Base-by-base conservation (phyloP, 2,888 invertebrate species). In the Polydrusus cervinus region DNA sequence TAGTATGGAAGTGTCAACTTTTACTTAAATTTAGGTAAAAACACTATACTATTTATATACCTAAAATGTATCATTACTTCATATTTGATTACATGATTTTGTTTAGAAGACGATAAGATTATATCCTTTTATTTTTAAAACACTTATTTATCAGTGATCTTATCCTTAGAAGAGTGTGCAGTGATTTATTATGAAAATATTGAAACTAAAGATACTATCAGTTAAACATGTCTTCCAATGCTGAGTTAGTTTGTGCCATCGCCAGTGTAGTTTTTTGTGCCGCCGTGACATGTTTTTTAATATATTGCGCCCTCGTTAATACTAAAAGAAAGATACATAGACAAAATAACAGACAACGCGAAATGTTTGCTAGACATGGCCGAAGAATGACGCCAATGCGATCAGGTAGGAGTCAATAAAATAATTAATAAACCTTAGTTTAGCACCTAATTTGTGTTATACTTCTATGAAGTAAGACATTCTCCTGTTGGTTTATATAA, bases 261-360 rank as follows among this genome's bases (percentile, higher is more conserved):
- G 47, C 34, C 51, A 65, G 65, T 65, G 65, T 65, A 3, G 16
- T 65, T 16, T 34, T 65, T 16, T 65, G 47, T 47, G 8, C 25
- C 13, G 11, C 25, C 8, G 0, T 65, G 18, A 20, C 65, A 9
- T 16, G 9, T n/a, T 65, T 34, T 51, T 34, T 65, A 49, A 34
- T 65, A 34, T 51, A 34, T 14, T 65, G 30, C 10, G 16, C 18
- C 34, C 10, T 60, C 11, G 2, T 30, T 16, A 49, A 18, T 18
- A 10, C 47, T 7, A 65, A 51, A 65, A n/a, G 38, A n/a, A 16
- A 34, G 34, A 51, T 65, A 20, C 13, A 30, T 34, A 65, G 65
- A 51, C 30, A 30, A 25, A 65, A 65, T 38, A 16, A 16, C 34
- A 65, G 65, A 65, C 65, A 65, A 49, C 47, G 65, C 14, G 16